Evolutionary conservation across 2,113 vertebrate species (phyloP).

Genomic region (Archocentrus centrarchus): DNA sequence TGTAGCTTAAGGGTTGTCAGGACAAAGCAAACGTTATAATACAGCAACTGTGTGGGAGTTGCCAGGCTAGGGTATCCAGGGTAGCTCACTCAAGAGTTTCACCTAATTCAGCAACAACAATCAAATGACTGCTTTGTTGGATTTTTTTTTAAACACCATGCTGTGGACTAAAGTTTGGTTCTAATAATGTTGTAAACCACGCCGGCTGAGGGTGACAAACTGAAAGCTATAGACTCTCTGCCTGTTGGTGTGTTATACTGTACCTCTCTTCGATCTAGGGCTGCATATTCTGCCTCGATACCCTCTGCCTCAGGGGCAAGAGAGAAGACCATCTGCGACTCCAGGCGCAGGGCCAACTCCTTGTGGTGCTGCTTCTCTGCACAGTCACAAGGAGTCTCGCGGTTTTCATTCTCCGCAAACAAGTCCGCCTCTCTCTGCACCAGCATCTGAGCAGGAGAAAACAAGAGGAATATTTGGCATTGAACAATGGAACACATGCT

Average conservation of each 20-base stretch:
- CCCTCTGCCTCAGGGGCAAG: slow-evolving; percentile 93
- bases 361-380: slow-evolving; percentile 98
- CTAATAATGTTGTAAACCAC: background rate
- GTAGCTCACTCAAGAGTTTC: background rate
- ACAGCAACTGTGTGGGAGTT: background rate
- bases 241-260: slow-evolving; percentile 37
- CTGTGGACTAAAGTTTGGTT: background rate
- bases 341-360: slow-evolving; percentile 95
- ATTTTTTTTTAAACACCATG: background rate
- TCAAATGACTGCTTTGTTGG: background rate
- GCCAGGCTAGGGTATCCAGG: background rate
- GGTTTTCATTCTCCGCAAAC: slow-evolving; percentile 97
- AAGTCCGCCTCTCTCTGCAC: slow-evolving; percentile 93
- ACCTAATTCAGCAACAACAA: background rate
- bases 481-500: background rate
- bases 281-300: slow-evolving; percentile 96
- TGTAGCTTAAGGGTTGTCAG: background rate
- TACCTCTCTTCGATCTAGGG: slow-evolving; percentile 97
- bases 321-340: slow-evolving; percentile 99
- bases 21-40: background rate
- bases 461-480: slow-evolving; percentile 4
- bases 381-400: slow-evolving; percentile 98
- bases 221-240: slow-evolving; percentile 8
- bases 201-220: slow-evolving; percentile 23
- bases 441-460: slow-evolving; percentile 74